Percentiles rank a stretch among this genome's conserved stretches.
Evolutionary conservation across 1,140 invertebrate genomes (phyloP).

Genomic region (Brachionus sp.): DNA sequence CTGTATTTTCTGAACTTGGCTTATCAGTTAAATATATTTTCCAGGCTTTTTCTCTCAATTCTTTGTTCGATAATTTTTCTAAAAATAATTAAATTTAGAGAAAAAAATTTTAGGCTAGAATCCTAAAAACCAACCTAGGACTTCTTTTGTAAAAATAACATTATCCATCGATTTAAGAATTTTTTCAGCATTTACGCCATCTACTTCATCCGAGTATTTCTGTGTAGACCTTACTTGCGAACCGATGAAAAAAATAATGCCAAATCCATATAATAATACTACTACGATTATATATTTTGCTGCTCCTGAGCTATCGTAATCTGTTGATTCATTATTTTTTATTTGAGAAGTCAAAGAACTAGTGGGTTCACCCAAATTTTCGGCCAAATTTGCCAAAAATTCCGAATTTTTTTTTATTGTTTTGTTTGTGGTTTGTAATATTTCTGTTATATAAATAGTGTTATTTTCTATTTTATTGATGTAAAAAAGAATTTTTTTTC

Average conservation of each 20-base stretch:
- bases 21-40: constrained; percentile 10
- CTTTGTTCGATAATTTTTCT: constrained; percentile 42
- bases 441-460: constrained; percentile 12
- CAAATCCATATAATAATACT: constrained; percentile 15
- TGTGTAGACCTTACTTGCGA: constrained; percentile 36
- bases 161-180: constrained; percentile 31
- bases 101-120: neutral
- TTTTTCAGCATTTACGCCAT: constrained; percentile 40
- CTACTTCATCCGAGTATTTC: constrained; percentile 20
- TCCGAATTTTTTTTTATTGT: neutral
- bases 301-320: constrained; percentile 36
- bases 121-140: neutral
- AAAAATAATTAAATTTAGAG: neutral
- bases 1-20: neutral
- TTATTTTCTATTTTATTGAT: constrained; percentile 34
- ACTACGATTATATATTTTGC: constrained; percentile 37
- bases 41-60: constrained; percentile 36
- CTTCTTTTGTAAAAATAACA: constrained; percentile 41
- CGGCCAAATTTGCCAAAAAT: neutral
- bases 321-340: neutral
- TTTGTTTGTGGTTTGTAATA: neutral
- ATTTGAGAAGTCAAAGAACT: neutral
- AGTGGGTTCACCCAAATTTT: neutral
- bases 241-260: constrained; percentile 39
- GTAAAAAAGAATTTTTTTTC: constrained; percentile 25